Evolutionary conservation across 1,140 invertebrate genomes (phyloP), one percentile per base, ranked within the genome.

Genomic region (Aphidius ervi): DNA sequence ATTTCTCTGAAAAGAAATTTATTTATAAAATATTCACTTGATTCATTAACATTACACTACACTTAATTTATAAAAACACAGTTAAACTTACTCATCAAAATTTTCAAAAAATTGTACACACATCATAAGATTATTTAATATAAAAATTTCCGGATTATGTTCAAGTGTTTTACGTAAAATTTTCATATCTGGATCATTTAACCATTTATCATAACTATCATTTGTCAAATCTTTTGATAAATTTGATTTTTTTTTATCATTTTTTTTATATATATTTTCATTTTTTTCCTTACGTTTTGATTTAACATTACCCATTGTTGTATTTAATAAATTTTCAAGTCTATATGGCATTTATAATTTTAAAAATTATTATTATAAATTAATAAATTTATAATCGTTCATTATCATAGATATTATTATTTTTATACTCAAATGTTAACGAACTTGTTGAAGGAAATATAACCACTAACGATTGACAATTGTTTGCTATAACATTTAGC

Each of bases 91-190:
- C 89, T 83, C 82, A 65, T 91, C 86, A 69, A 85, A 92, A 74
- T 92, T 88, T 49, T 86, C 81, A 60, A 91, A 91, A 76, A 92
- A 91, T 70, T 91, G 88, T 5, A 89, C 77, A 40, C 85, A 85
- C 69, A 92, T 79, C 61, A 91, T 79, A 40, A 92, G 83, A 69
- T 92, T 89, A 69, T 92, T 91, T 2, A 92, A 71, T 3, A 92
- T 75, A 70, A 92, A 93, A 1, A 82, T 78, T 65, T 88, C 82
- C 3, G 85, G 79, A 61, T 88, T 81, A 1, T 80, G 79, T 20
- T 82, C 76, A 6, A 91, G 77, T 41, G 87, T 84, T 8, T 82
- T 79, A 16, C 82, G 79, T 69, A 89, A 81, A 7, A 77, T 71
- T 3, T 76, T 46, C 1, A 75, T 46, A 46, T 78, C 72, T 0